Conservation (phyloP, 2,113 vertebrate species). For the Actinemys pallida region DNA sequence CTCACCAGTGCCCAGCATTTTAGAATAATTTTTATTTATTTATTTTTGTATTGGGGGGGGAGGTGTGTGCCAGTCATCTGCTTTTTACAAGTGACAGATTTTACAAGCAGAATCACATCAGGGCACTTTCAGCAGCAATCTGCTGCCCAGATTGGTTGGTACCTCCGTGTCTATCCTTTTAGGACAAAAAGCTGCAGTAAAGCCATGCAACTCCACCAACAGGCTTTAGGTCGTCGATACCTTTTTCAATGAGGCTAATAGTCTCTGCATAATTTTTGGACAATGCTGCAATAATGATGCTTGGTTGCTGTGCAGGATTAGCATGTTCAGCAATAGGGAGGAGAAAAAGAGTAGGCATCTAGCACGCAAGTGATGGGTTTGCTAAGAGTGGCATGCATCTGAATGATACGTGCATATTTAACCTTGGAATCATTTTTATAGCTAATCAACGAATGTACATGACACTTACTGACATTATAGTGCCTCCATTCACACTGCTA, state of each 20-base stretch:
- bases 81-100: not conserved
- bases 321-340: conserved; percentile 60
- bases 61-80: conserved; percentile 4
- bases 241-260: conserved; percentile 73
- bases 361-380: conserved; percentile 57
- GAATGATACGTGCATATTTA: conserved; percentile 73
- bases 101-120: not conserved
- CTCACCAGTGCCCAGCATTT: not conserved
- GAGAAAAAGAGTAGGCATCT: conserved; percentile 62
- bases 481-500: conserved; percentile 50
- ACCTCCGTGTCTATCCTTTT: conserved; percentile 21
- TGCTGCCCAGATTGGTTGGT: not conserved
- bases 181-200: conserved; percentile 60
- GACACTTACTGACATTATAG: conserved; percentile 58
- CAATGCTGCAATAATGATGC: conserved; percentile 48
- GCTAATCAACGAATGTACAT: conserved; percentile 72
- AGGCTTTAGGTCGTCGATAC: conserved; percentile 68
- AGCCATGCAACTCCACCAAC: conserved; percentile 56
- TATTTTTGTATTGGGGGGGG: conserved; percentile 15
- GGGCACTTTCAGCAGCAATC: not conserved
- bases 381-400: conserved; percentile 61
- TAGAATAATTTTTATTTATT: not conserved
- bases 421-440: conserved; percentile 71
- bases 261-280: conserved; percentile 71
- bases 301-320: conserved; percentile 62